These are phyloP conservation scores for Falcaria lacertinaria DNA, from an alignment of 2,888 invertebrate species.

Conservation along the genomic window DNA sequence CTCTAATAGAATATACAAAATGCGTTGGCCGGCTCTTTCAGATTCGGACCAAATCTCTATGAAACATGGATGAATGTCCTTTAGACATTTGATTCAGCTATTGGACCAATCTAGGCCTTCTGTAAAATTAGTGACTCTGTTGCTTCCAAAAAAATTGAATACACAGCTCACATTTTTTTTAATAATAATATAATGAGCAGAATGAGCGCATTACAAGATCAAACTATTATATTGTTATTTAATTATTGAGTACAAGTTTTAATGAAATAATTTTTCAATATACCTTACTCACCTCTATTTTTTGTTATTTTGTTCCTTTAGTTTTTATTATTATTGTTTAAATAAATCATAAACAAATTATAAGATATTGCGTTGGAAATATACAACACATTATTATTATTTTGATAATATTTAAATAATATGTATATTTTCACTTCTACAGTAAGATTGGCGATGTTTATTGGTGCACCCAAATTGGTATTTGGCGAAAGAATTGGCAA, in stretches of 20 bases:
- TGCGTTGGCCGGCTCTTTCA: too few relatives aligned
- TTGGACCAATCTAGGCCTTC: constrained; percentile 74
- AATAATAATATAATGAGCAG: constrained; percentile 47
- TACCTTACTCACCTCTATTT: constrained; percentile 73
- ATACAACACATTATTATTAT: constrained; percentile 54
- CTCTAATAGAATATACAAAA: too few relatives aligned
- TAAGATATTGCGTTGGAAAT: constrained; percentile 50
- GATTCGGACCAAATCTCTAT: too few relatives aligned
- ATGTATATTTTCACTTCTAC: constrained; percentile 66
- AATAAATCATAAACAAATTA: constrained; percentile 62
- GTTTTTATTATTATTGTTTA: constrained; percentile 76
- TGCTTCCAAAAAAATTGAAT: constrained; percentile 43
- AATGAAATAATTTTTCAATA: constrained; percentile 74
- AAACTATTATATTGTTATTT: constrained; percentile 79
- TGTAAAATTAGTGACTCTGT: constrained; percentile 55
- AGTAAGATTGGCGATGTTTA: constrained; percentile 60
- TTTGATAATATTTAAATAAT: constrained; percentile 49
- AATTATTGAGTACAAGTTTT: constrained; percentile 79
- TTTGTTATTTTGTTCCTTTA: constrained; percentile 79
- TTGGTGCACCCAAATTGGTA: constrained; percentile 32
- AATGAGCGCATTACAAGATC: constrained; percentile 65
- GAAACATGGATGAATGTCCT: too few relatives aligned
- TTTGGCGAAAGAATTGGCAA: constrained; percentile 48
- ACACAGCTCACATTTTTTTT: constrained; percentile 62
- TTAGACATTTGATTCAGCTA: constrained; percentile 47